Evolutionary conservation across 2,113 vertebrate species (phyloP).

Genomic region (Halcyon senegalensis): DNA sequence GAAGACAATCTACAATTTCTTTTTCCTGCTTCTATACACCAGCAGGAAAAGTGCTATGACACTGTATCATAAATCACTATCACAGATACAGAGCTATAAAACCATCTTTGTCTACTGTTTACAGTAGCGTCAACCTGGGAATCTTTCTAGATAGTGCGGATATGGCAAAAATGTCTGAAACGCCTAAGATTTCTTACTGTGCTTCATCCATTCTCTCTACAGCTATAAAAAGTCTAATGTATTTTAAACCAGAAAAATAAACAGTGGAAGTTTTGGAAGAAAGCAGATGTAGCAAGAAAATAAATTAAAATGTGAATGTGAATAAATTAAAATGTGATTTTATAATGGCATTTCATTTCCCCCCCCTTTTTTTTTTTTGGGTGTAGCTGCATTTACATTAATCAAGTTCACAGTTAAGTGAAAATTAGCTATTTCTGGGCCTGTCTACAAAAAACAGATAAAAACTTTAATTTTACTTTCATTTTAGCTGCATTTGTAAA

Average conservation of each 20-base stretch:
- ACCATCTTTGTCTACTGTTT: conserved; percentile 22
- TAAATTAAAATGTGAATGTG: background rate
- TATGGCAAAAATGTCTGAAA: background rate
- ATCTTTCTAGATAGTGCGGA: background rate
- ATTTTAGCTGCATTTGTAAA: background rate
- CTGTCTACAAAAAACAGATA: background rate
- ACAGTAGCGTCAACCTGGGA: background rate
- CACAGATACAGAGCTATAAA: conserved; percentile 1
- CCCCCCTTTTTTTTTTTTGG: too few species aligned
- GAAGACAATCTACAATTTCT: conserved; percentile 36
- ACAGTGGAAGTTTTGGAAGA: background rate
- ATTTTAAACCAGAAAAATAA: conserved; percentile 15
- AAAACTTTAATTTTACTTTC: background rate
- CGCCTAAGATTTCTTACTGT: background rate
- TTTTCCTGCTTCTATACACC: conserved; percentile 2
- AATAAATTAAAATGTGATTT: background rate
- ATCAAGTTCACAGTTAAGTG: background rate
- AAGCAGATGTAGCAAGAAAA: background rate
- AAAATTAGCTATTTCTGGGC: background rate
- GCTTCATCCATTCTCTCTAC: background rate
- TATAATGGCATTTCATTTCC: background rate
- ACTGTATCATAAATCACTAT: conserved; percentile 22
- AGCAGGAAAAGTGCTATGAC: conserved; percentile 11
- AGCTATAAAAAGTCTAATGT: background rate
- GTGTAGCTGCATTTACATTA: background rate